These are phyloP conservation scores for Blera fallax DNA, from an alignment of 2,888 invertebrate species.

Conservation along the genomic window DNA sequence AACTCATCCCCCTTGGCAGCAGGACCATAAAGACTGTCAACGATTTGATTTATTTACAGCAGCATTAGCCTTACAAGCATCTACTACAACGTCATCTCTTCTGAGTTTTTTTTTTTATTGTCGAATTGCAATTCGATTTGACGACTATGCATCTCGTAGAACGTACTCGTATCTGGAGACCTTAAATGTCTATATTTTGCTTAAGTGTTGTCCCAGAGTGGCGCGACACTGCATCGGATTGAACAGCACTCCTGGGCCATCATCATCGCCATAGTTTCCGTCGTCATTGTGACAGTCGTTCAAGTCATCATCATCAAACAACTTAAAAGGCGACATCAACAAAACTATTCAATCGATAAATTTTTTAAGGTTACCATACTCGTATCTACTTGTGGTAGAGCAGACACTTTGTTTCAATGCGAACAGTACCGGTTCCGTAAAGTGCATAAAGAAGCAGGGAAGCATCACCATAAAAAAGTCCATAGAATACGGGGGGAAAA, in stretches of 20 bases:
- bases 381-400: neutral
- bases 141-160: constrained; percentile 21
- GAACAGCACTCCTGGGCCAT: neutral
- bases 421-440: constrained; percentile 14
- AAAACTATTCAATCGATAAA: constrained; percentile 67
- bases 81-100: neutral
- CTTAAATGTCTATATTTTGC: constrained; percentile 67
- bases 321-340: constrained; percentile 55
- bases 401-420: constrained; percentile 44
- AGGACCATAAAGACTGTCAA: constrained; percentile 30
- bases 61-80: constrained; percentile 46
- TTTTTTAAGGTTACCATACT: neutral
- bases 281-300: too few relatives aligned
- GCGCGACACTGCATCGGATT: constrained; percentile 17
- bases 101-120: constrained; percentile 47
- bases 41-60: constrained; percentile 70
- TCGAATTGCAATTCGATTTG: constrained; percentile 52
- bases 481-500: neutral
- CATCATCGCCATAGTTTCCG: neutral
- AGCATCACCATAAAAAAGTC: constrained; percentile 33
- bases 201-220: constrained; percentile 53
- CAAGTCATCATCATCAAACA: constrained; percentile 21
- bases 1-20: neutral
- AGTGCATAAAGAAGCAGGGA: constrained; percentile 17
- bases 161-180: neutral